phyloP scores from a whole-genome alignment of 2,113 vertebrate genomes.

The Tricholaema leucomelas region DNA sequence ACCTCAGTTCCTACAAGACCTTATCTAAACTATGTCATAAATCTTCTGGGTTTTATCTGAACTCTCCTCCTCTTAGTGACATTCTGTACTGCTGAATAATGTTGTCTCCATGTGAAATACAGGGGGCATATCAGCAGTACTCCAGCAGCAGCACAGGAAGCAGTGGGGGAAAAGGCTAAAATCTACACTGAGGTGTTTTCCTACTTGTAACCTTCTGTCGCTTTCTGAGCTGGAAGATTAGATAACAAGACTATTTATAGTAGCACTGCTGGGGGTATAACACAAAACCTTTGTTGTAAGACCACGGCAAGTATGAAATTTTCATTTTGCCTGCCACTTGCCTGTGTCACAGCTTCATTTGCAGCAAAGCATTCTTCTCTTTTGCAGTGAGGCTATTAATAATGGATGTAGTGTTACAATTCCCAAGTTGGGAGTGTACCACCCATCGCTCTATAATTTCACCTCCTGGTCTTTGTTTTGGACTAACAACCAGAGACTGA shows the following conservation, averaged over 20 bases:
- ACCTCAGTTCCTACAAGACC: not conserved
- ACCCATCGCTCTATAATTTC: not conserved
- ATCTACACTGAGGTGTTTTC: conserved; percentile 50
- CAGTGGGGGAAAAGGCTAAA: conserved; percentile 53
- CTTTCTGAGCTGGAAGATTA: conserved; percentile 39
- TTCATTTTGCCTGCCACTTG: conserved; percentile 31
- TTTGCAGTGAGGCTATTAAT: not conserved
- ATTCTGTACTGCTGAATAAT: conserved; percentile 54
- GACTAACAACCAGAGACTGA: not conserved
- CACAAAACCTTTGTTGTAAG: conserved; percentile 41
- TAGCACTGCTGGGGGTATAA: conserved; percentile 7
- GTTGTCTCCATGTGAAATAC: conserved; percentile 48
- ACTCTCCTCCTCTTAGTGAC: conserved; percentile 32
- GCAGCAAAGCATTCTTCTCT: not conserved
- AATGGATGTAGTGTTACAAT: not conserved
- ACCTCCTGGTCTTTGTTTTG: not conserved
- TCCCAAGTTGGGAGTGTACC: conserved; percentile 1
- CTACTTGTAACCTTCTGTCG: conserved; percentile 47
- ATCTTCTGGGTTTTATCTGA: conserved; percentile 52
- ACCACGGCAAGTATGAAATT: conserved; percentile 1
- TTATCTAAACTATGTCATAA: conserved; percentile 65
- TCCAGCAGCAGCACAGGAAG: conserved; percentile 27
- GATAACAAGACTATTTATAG: conserved; percentile 60
- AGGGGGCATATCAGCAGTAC: not conserved
- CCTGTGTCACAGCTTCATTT: not conserved